Evolutionary conservation across 1,140 invertebrate species (phyloP).

Genomic region (Apis laboriosa): DNA sequence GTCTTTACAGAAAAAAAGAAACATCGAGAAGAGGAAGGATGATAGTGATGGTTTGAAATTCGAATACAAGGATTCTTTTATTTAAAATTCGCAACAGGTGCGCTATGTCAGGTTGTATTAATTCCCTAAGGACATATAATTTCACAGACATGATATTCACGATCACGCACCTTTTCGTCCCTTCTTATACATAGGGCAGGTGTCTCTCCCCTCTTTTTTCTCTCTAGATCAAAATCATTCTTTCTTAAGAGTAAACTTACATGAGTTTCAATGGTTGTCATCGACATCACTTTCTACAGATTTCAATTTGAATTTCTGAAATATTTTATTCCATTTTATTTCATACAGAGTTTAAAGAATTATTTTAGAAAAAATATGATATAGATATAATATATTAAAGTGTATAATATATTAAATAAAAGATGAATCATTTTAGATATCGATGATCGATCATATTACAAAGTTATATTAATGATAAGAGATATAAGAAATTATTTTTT

Average conservation of each 20-base stretch:
- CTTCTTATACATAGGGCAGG: conserved; percentile 33
- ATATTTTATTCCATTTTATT: background rate
- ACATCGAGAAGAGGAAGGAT: no score
- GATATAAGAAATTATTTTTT: no score
- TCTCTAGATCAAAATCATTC: conserved; percentile 25
- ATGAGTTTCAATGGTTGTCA: background rate
- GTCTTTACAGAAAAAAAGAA: background rate
- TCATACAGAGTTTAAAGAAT: background rate
- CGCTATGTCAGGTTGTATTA: conserved; percentile 20
- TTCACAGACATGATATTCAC: conserved; percentile 36
- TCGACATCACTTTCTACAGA: background rate
- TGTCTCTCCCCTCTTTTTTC: conserved; percentile 25
- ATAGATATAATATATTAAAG: no score
- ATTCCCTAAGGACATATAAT: conserved; percentile 26
- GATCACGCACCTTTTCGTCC: conserved; percentile 28
- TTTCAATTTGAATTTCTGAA: background rate
- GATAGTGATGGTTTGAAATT: background rate
- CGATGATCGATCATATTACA: no score
- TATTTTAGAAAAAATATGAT: no score
- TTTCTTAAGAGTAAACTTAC: background rate
- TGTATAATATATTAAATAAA: no score
- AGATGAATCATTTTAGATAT: no score
- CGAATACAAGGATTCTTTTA: background rate
- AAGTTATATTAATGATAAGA: no score
- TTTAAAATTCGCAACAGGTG: conserved; percentile 30